Evolutionary conservation across 2,113 vertebrate genomes (phyloP).

Genomic region (Eudyptes chrysolophus): DNA sequence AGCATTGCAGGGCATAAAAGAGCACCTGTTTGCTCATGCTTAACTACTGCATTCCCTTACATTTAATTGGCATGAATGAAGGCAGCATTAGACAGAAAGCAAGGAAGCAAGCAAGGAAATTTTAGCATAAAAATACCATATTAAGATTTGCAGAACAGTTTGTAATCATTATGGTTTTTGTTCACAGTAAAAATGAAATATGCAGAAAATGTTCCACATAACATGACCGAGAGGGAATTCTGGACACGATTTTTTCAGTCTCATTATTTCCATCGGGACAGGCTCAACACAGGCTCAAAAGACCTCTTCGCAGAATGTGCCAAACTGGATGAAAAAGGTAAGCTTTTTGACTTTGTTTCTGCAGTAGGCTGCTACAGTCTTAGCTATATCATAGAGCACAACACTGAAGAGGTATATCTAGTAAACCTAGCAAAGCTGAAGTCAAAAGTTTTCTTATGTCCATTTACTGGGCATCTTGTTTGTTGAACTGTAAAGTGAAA

Average conservation of each 20-base stretch:
- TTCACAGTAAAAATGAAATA: constrained; percentile 97
- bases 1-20: background rate
- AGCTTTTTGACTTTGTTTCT: background rate
- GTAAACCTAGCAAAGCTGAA: background rate
- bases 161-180: background rate
- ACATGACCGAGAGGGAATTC: constrained; percentile 96
- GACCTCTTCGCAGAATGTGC: constrained; percentile 98
- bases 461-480: background rate
- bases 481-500: background rate
- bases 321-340: constrained; percentile 97
- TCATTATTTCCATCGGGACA: constrained; percentile 98
- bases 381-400: background rate
- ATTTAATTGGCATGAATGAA: background rate
- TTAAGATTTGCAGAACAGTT: background rate
- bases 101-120: background rate
- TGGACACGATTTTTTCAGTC: constrained; percentile 99
- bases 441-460: background rate
- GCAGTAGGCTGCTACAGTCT: background rate
- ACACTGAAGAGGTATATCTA: background rate
- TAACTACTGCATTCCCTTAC: background rate
- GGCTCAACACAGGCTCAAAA: constrained; percentile 92
- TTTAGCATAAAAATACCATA: background rate
- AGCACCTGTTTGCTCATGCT: background rate
- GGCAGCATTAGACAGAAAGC: background rate
- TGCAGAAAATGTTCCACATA: constrained; percentile 95